Base-by-base conservation (phyloP, 2,888 invertebrate genomes). In the Philonicus albiceps region DNA sequence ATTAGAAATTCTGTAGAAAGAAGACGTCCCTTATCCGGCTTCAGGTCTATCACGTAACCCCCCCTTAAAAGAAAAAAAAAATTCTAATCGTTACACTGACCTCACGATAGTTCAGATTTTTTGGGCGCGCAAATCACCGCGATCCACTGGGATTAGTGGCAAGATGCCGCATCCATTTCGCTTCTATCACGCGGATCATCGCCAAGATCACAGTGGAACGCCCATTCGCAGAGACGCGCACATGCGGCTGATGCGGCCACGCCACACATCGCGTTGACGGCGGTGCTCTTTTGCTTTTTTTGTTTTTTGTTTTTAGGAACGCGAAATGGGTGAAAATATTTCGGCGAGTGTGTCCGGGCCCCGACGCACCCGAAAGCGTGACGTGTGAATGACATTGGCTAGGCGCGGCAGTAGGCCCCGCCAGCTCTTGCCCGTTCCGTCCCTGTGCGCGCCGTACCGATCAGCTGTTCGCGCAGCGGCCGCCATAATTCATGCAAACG, bases 311-410 rank as follows among this genome's bases (percentile, higher is more conserved):
- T 31, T 81, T 81, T 34, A 37, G 22, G 16, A 22, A 11, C 81
- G 81, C 22, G 55, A 81, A 81, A 76, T 55, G 81, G 81, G 81
- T 81, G 81, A 81, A 81, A 53, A 64, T 64, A 81, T 55, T 81
- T 81, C 53, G 16, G 64, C 31, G 81, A n/a, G 55, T 55, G 81
- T n/a, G n/a, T n/a, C 31, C 80, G 34, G 31, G 19, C 75, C 37
- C n/a, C 8, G 16, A 1, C 76, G 22, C 81, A 34, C 7, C 30
- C 31, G 34, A n/a, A 34, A 53, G 16, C 8, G 11, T 34, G 49
- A 49, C 49, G 31, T 55, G 22, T 8, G 81, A 49, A 31, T 22
- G n/a, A 55, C 31, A 30, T 30, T 55, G 53, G 55, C 34, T 22
- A 55, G 81, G 5, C 64, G 40, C 40, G 40, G 49, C 75, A 27